These are phyloP conservation scores for Palythoa heliodiscus DNA, from an alignment of 92 coral and sea anemone species.

Conservation along the genomic window DNA sequence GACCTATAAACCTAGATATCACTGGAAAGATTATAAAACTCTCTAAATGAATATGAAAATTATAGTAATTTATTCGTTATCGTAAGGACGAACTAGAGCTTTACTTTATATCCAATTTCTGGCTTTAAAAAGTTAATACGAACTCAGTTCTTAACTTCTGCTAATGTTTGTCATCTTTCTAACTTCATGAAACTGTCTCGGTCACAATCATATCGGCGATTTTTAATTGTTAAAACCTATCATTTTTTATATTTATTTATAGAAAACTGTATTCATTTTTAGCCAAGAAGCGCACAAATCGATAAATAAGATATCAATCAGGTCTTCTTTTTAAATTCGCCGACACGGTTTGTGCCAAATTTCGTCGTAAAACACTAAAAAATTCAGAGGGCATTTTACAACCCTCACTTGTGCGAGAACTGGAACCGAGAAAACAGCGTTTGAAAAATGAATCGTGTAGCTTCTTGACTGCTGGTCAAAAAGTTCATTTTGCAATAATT, in stretches of 20 bases:
- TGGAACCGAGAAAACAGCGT: slow-evolving; percentile 29
- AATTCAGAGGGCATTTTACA: not conserved
- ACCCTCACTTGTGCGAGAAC: slow-evolving; percentile 22
- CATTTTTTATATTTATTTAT: slow-evolving; percentile 15
- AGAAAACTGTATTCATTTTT: slow-evolving; percentile 12
- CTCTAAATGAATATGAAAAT: slow-evolving; percentile 8
- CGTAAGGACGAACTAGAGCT: slow-evolving; percentile 15
- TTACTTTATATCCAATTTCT: not conserved
- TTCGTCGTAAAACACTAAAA: slow-evolving; percentile 10
- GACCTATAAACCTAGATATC: no score
- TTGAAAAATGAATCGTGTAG: slow-evolving; percentile 20
- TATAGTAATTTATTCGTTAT: slow-evolving; percentile 1
- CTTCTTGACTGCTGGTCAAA: slow-evolving; percentile 19
- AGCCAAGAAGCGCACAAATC: slow-evolving; percentile 13
- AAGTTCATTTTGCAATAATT: slow-evolving; percentile 7
- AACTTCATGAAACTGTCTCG: not conserved
- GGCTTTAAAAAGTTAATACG: not conserved
- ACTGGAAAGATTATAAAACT: no score
- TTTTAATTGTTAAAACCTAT: slow-evolving; percentile 11
- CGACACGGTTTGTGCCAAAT: slow-evolving; percentile 25
- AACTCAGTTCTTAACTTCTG: not conserved
- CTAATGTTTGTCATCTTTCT: not conserved
- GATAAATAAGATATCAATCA: slow-evolving; percentile 16
- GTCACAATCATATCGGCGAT: slow-evolving; percentile 13
- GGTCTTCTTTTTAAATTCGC: slow-evolving; percentile 24